A percentile compares a stretch with the other conserved stretches of the same genome.
Conservation (phyloP, 64 coral and sea anemone genomes). For the Porites lutea region DNA sequence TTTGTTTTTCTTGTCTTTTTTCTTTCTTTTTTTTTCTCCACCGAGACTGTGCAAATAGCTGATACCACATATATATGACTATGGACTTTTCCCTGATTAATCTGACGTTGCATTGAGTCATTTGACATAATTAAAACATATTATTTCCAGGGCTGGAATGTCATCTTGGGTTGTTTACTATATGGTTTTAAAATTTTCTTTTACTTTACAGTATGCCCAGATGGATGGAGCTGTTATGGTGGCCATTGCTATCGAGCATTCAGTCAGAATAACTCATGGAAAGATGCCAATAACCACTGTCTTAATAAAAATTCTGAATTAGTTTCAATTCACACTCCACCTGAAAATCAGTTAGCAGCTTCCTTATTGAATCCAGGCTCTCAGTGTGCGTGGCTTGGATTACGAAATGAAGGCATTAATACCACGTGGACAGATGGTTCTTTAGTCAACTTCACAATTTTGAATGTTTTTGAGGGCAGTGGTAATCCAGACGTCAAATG, state of each 20-base stretch:
- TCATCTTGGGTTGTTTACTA: background rate
- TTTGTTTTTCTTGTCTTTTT: too few relatives aligned
- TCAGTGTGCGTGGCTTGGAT: background rate
- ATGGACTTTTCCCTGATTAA: too few relatives aligned
- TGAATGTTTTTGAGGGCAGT: background rate
- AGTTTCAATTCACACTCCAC: background rate
- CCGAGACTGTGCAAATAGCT: too few relatives aligned
- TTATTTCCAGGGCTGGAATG: too few relatives aligned
- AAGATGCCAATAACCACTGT: background rate
- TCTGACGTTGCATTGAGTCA: too few relatives aligned
- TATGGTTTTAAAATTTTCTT: background rate
- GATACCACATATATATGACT: too few relatives aligned
- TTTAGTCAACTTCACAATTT: background rate
- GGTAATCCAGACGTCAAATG: background rate
- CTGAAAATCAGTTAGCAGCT: background rate
- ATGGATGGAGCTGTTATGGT: background rate
- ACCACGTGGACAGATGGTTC: background rate
- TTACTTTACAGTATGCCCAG: background rate
- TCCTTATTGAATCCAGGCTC: background rate
- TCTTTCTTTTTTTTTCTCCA: too few relatives aligned
- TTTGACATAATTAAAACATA: too few relatives aligned
- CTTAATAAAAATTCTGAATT: background rate
- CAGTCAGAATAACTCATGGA: background rate
- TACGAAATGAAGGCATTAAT: background rate
- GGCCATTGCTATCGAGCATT: background rate